Percentiles rank a stretch among this genome's conserved stretches.
These are phyloP conservation scores for Misgurnus anguillicaudatus DNA, from an alignment of 2,113 vertebrate species.

Conservation along the genomic window DNA sequence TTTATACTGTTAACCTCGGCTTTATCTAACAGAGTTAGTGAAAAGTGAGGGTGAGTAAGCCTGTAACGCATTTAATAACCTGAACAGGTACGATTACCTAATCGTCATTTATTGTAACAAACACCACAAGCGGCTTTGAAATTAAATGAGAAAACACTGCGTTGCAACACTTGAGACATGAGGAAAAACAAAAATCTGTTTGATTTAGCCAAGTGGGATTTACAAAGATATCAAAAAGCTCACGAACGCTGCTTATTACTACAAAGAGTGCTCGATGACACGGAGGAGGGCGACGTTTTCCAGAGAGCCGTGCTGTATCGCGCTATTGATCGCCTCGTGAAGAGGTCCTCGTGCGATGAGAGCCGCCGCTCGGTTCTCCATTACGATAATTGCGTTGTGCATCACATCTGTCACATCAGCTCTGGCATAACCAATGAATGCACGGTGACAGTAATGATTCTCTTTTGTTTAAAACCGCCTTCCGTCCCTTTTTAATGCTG, in stretches of 20 bases:
- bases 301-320: slow-evolving; percentile 59
- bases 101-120: no score
- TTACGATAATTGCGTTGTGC: slow-evolving; percentile 73
- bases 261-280: slow-evolving; percentile 67
- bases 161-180: slow-evolving; percentile 22
- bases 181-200: slow-evolving; percentile 54
- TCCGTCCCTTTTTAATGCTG: slow-evolving; percentile 31
- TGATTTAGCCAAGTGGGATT: slow-evolving; percentile 52
- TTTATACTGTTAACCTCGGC: slow-evolving; percentile 41
- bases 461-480: slow-evolving; percentile 57
- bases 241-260: slow-evolving; percentile 73
- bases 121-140: neutral
- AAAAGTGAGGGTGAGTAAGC: neutral
- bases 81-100: neutral
- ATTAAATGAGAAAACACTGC: neutral
- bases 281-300: slow-evolving; percentile 69
- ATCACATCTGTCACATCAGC: slow-evolving; percentile 64
- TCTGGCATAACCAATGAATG: slow-evolving; percentile 65
- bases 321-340: slow-evolving; percentile 74
- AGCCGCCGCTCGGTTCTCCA: slow-evolving; percentile 72
- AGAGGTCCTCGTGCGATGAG: slow-evolving; percentile 76
- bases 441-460: slow-evolving; percentile 69
- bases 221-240: slow-evolving; percentile 60
- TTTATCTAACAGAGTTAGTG: slow-evolving; percentile 43
- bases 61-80: neutral